Base-by-base conservation (phyloP, 2,888 invertebrate genomes). In the Ochropleura plecta region DNA sequence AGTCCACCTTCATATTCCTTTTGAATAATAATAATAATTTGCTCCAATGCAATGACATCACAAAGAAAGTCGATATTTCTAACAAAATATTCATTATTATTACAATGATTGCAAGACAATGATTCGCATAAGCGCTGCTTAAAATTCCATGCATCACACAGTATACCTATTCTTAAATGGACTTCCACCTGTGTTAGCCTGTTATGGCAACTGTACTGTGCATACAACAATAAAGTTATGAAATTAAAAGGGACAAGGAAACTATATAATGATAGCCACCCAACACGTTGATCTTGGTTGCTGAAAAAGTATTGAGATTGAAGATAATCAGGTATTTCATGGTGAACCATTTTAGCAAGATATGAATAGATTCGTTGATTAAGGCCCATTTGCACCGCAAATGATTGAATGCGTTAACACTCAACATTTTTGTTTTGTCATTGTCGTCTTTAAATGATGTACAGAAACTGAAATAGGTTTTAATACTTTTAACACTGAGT, bases 141-240 rank as follows among this genome's bases (percentile, higher is more conserved):
- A 74, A 84, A 72, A 83, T 83, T 84, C 84, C 60, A 59, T 53
- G 44, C 74, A 59, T 53, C 65, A 71, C 48, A 0, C 44, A 57
- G 0, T 7, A 42, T 70, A 49, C 12, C 20, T 71, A 18, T 59
- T 67, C 78, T 57, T 73, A 77, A 73, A 75, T 71, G 75, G 65
- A 76, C 71, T 87, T 83, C 83, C 83, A 78, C 63, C 77, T 73
- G 70, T 71, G 74, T 81, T 71, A 10, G 42, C 53, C 70, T 5
- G 42, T 70, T 84, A 82, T 62, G 82, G 82, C 55, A 48, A 72
- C 72, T 55, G 51, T 59, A 66, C 42, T 67, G 68, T 57, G 80
- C 44, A 60, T 72, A 83, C 65, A 77, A 76, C 20, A 76, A 67
- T 81, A 46, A 65, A 59, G 9, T 62, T 48, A 57, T 49, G 18